Evolutionary conservation across 1,140 invertebrate species (phyloP), one percentile per base, ranked within the genome.

Genomic region (Acromyrmex echinatior): DNA sequence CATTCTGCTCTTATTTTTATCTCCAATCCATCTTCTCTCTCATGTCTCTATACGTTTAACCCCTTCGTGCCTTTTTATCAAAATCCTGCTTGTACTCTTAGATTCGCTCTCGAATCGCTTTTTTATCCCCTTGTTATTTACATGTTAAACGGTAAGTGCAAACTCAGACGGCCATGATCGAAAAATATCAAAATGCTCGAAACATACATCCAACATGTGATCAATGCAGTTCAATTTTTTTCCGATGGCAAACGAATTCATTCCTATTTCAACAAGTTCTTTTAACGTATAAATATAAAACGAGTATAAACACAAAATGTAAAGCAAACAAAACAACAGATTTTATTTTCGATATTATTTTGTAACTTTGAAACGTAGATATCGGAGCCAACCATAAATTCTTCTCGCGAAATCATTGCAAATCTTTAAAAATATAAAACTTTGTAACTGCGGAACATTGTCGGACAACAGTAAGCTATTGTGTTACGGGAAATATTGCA

Each of bases 401-500:
- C 21, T 45, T 28, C n/a, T 18, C 28, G 28, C 28, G 45, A 62
- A 81, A 74, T 82, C 56, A 31, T 49, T 25, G 39, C 68, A 18
- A 45, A 82, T 82, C 39, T 21, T 84, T 49, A 62, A 39, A 84
- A 84, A 51, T 62, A 84, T 84, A 76, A 84, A 84, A 76, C 39
- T 7, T 14, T 1, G 45, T 31, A 65, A 62, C 5, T 31, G 39
- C 25, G 58, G 73, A 86, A 31, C 73, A 65, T 82, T 39, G 16
- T 25, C 7, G 56, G 66, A 78, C 68, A 90, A 89, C 63, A 49
- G 88, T 16, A 6, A 21, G 21, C 78, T 68, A 74, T 90, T 90
- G 89, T 89, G 56, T 51, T 49, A 16, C 9, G 66, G 77, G 28
- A 62, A 58, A 88, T 78, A 91, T 91, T 58, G 58, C 73, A 49